Conservation (phyloP, 2,888 invertebrate genomes). For the Dicranocentrus wangi region DNA sequence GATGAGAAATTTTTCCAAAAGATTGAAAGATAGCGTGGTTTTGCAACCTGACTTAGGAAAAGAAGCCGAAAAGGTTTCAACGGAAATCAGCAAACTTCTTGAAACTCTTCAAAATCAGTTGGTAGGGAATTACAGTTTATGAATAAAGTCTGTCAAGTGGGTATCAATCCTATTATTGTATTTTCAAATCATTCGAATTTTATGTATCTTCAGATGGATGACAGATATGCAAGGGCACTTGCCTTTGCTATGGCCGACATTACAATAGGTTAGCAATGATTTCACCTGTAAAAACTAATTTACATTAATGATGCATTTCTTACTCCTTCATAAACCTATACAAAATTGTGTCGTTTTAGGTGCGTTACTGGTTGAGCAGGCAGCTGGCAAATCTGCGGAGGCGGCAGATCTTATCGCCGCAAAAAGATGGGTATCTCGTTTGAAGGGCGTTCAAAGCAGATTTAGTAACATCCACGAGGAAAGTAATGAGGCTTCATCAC, state of each 20-base stretch:
- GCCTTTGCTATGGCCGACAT: conserved; percentile 75
- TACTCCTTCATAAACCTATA: too few relatives aligned
- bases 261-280: conserved; percentile 72
- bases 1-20: conserved; percentile 73
- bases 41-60: conserved; percentile 35
- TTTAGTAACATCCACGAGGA: conserved; percentile 15
- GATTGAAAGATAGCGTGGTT: conserved; percentile 67
- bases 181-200: too few relatives aligned
- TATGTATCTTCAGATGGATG: too few relatives aligned
- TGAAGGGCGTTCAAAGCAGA: conserved; percentile 40
- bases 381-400: conserved; percentile 44
- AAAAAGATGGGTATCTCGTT: conserved; percentile 51
- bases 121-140: neutral
- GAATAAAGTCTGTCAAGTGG: neutral
- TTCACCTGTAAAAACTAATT: neutral
- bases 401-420: conserved; percentile 63
- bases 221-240: too few relatives aligned
- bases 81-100: conserved; percentile 4
- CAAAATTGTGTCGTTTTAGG: conserved; percentile 60
- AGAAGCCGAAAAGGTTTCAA: conserved; percentile 22
- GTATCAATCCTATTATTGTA: conserved; percentile 37
- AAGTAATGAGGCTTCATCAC: conserved; percentile 45
- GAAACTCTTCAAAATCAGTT: conserved; percentile 64
- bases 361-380: conserved; percentile 73
- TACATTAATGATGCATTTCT: conserved; percentile 12